Conservation (phyloP, 2,888 invertebrate genomes). For the Lysandra bellargus region DNA sequence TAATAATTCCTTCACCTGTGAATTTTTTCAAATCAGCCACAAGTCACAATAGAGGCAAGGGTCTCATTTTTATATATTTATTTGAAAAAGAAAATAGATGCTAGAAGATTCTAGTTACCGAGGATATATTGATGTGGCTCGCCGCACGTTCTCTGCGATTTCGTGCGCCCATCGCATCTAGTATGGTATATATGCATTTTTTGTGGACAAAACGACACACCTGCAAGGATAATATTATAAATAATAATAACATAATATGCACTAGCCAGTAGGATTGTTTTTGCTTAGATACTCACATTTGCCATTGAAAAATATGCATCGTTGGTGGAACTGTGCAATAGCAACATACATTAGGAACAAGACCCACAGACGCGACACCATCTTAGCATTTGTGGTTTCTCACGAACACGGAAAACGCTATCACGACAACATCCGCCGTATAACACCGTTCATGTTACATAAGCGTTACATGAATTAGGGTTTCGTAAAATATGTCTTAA, state of each 20-base stretch:
- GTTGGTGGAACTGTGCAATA: constrained; percentile 44
- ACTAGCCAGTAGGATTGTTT: background rate
- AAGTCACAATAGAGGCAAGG: too few relatives aligned
- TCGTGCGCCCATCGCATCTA: constrained; percentile 57
- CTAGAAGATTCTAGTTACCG: constrained; percentile 46
- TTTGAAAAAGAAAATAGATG: background rate
- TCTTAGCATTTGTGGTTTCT: constrained; percentile 44
- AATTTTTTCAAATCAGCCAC: too few relatives aligned
- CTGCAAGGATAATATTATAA: constrained; percentile 46
- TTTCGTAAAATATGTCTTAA: background rate
- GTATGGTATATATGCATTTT: constrained; percentile 65
- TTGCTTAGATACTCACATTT: constrained; percentile 50
- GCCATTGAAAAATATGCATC: constrained; percentile 52
- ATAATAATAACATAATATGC: constrained; percentile 7
- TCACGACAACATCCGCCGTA: constrained; percentile 31
- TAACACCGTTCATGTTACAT: constrained; percentile 25
- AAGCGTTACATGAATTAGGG: background rate
- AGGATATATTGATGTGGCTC: constrained; percentile 46
- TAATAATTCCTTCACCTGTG: too few relatives aligned
- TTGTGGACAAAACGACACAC: constrained; percentile 56
- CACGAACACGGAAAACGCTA: constrained; percentile 30
- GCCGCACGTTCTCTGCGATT: constrained; percentile 59
- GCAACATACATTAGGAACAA: constrained; percentile 45
- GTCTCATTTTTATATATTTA: too few relatives aligned
- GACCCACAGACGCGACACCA: constrained; percentile 46